A percentile compares a stretch with the other conserved stretches of the same genome.
Evolutionary conservation across 1,140 invertebrate species (phyloP).

Genomic region (Papilio xuthus): DNA sequence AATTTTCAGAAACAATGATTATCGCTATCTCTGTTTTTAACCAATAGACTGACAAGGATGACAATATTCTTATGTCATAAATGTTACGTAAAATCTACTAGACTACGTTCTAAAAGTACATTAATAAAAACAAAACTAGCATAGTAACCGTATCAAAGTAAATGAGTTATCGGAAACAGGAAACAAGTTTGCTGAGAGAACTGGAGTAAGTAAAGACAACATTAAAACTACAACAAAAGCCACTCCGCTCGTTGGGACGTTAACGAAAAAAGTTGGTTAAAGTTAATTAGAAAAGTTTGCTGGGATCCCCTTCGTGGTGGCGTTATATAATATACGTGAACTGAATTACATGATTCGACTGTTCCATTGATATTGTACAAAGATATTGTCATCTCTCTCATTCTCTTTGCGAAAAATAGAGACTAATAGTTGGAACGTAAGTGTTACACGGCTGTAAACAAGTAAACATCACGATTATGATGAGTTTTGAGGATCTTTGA

Average conservation of each 20-base stretch:
- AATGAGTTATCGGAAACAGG: slow-evolving; percentile 43
- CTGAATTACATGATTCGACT: not conserved
- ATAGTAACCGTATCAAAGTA: slow-evolving; percentile 24
- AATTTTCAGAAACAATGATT: too few relatives aligned
- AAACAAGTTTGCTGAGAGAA: slow-evolving; percentile 43
- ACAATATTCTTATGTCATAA: too few relatives aligned
- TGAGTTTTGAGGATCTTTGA: too few relatives aligned
- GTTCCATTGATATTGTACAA: not conserved
- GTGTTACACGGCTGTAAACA: too few relatives aligned
- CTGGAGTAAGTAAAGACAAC: slow-evolving; percentile 52
- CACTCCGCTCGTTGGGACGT: slow-evolving; percentile 57
- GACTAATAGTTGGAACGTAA: too few relatives aligned
- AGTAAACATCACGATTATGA: too few relatives aligned
- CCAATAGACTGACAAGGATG: too few relatives aligned
- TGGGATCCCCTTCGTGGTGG: slow-evolving; percentile 38
- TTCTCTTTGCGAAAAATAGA: too few relatives aligned
- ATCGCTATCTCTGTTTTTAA: too few relatives aligned
- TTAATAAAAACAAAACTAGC: not conserved
- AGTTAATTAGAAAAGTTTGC: slow-evolving; percentile 70
- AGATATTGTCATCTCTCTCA: not conserved
- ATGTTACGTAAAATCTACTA: too few relatives aligned
- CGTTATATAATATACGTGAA: slow-evolving; percentile 23
- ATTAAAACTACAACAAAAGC: slow-evolving; percentile 64
- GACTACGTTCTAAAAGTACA: not conserved
- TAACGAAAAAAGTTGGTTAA: slow-evolving; percentile 67